Evolutionary conservation across 2,113 vertebrate species (phyloP).

Genomic region (Orthonyx spaldingii): DNA sequence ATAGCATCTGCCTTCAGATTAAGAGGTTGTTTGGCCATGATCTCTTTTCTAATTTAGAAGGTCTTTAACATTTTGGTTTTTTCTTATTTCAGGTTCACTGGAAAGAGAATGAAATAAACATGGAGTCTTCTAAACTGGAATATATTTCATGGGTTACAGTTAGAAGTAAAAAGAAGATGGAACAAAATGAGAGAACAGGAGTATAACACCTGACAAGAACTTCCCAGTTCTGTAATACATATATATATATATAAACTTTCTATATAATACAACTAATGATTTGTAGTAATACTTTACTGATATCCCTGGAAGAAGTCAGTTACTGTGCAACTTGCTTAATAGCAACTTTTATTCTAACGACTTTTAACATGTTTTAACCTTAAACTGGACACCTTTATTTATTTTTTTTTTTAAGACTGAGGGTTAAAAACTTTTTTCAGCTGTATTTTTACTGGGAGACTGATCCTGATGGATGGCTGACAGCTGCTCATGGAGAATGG

Average conservation of each 20-base stretch:
- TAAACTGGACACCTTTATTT: background rate
- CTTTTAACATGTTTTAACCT: background rate
- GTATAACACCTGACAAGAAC: background rate
- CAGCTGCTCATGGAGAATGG: background rate
- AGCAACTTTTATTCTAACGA: background rate
- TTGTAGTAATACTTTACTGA: background rate
- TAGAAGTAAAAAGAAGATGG: conserved; percentile 30
- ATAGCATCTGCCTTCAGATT: background rate
- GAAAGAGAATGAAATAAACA: conserved; percentile 18
- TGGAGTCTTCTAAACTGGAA: conserved; percentile 24
- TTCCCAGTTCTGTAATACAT: background rate
- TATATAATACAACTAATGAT: background rate
- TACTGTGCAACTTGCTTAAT: background rate
- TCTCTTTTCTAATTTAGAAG: background rate
- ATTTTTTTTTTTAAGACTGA: background rate
- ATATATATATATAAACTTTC: background rate
- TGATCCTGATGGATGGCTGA: background rate
- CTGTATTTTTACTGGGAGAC: background rate
- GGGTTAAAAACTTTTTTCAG: background rate
- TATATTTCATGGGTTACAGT: background rate
- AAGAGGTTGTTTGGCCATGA: background rate
- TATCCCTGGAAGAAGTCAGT: background rate
- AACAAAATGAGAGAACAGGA: background rate
- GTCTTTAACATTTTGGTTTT: background rate
- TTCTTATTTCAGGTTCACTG: conserved; percentile 50